A percentile compares a stretch with the other conserved stretches of the same genome.
Conservation (phyloP, 2,113 vertebrate species). For the Platysteira castanea region DNA sequence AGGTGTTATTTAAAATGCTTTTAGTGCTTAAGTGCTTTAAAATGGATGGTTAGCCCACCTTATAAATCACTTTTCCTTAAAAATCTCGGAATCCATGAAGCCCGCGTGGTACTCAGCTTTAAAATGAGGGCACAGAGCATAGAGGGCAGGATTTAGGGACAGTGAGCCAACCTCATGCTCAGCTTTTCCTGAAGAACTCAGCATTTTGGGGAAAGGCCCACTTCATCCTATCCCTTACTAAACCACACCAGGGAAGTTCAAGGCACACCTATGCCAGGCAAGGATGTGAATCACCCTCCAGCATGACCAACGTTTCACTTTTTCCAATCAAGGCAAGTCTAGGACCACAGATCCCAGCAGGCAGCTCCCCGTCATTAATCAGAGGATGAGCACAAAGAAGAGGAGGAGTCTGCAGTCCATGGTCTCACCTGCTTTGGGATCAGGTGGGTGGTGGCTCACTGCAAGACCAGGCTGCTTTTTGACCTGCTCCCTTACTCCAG, state of each 20-base stretch:
- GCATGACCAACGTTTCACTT: too few relatives aligned
- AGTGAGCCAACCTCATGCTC: accelerated
- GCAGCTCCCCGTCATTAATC: background rate
- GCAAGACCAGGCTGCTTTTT: background rate
- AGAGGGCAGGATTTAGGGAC: background rate
- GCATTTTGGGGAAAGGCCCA: accelerated
- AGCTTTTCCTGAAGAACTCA: background rate
- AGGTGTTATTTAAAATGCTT: too few relatives aligned
- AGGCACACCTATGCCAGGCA: background rate
- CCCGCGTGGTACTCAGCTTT: accelerated
- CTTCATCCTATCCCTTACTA: background rate
- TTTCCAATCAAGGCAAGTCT: background rate
- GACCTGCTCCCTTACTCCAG: background rate
- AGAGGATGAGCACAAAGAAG: background rate
- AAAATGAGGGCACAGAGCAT: background rate
- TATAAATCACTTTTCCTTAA: background rate
- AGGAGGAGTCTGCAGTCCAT: background rate
- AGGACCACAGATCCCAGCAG: background rate
- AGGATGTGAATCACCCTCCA: background rate
- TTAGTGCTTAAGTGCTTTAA: background rate
- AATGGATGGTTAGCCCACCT: background rate
- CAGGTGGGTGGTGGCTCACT: background rate
- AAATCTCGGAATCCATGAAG: background rate
- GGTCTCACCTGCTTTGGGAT: background rate
- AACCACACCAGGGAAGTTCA: background rate